Conservation (phyloP, 2,797 vertebrate species). For the Mastacembelus armatus region DNA sequence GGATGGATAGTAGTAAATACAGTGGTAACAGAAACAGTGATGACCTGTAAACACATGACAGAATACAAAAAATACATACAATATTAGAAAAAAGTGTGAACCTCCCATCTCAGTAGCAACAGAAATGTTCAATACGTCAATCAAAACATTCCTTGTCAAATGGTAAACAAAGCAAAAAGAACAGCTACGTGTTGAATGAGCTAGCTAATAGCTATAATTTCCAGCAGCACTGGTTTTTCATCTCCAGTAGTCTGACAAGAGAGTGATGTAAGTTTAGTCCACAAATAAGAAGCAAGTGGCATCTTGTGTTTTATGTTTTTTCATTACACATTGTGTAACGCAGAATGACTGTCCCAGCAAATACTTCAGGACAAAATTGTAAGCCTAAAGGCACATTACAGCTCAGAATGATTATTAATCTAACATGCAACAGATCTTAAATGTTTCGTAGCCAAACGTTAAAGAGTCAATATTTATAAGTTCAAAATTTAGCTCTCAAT, state of each 20-base stretch:
- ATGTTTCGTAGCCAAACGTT: constrained; percentile 9
- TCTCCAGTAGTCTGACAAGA: background rate
- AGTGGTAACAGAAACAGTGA: constrained; percentile 17
- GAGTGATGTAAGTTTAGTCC: constrained; percentile 18
- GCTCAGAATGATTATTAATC: constrained; percentile 14
- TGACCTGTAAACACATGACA: constrained; percentile 22
- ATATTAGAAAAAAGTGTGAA: background rate
- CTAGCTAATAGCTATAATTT: constrained; percentile 26
- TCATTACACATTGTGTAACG: constrained; percentile 12
- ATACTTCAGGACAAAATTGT: constrained; percentile 10
- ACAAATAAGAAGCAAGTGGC: constrained; percentile 25
- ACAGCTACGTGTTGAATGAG: constrained; percentile 7
- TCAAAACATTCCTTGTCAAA: constrained; percentile 45
- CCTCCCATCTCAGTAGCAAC: constrained; percentile 28
- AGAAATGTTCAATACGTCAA: constrained; percentile 24
- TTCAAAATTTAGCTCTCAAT: constrained; percentile 15
- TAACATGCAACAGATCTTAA: background rate
- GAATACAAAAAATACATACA: constrained; percentile 36
- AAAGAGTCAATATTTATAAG: background rate
- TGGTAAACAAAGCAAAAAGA: constrained; percentile 30
- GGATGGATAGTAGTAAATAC: constrained; percentile 24
- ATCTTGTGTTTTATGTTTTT: constrained; percentile 9
- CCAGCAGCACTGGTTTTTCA: constrained; percentile 13
- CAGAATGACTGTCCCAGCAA: constrained; percentile 9
- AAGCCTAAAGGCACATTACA: constrained; percentile 30